A percentile compares a stretch with the other conserved stretches of the same genome.
Evolutionary conservation across 2,797 vertebrate genomes (phyloP).

Genomic region (Semotilus atromaculatus): DNA sequence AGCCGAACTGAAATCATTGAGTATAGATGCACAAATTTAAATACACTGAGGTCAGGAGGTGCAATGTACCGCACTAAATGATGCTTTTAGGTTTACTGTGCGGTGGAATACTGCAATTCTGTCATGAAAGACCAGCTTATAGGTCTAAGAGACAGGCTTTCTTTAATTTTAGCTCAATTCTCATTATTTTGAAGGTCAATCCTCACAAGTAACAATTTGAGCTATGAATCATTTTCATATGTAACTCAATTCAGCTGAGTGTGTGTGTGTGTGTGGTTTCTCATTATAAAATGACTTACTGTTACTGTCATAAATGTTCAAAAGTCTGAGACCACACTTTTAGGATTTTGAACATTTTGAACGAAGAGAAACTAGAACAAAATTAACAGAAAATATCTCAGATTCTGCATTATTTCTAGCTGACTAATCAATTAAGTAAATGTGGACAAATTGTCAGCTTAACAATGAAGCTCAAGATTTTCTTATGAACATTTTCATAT

Average conservation of each 20-base stretch:
- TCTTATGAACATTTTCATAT: background rate
- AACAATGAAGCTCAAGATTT: background rate
- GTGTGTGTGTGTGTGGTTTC: background rate
- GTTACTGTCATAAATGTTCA: background rate
- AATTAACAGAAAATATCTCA: background rate
- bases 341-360: background rate
- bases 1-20: background rate
- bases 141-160: background rate
- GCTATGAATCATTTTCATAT: constrained; percentile 3
- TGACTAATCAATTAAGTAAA: background rate
- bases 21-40: background rate
- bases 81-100: background rate
- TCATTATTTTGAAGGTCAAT: background rate
- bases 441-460: background rate
- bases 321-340: background rate
- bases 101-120: constrained; percentile 2
- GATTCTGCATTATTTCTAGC: background rate
- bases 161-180: background rate
- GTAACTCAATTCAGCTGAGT: background rate
- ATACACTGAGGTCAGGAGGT: background rate
- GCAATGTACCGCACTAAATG: background rate
- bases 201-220: background rate
- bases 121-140: background rate
- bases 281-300: background rate
- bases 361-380: background rate